A percentile compares a stretch with the other conserved stretches of the same genome.
These are phyloP conservation scores for Formicarius rufipectus DNA, from an alignment of 2,113 vertebrate species.

Conservation along the genomic window DNA sequence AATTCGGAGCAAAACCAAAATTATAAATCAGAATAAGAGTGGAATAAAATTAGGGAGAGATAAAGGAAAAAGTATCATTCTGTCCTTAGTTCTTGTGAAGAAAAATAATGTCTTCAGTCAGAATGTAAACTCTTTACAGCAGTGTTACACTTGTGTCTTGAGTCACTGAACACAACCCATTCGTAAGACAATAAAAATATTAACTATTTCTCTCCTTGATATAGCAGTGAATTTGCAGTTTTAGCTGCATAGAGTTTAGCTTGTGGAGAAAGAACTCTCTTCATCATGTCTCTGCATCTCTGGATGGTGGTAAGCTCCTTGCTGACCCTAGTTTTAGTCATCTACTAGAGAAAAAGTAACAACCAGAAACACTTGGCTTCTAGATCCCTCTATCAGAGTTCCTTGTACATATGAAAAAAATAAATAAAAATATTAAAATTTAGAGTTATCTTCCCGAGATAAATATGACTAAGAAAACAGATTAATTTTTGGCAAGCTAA, in stretches of 20 bases:
- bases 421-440: not conserved
- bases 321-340: not conserved
- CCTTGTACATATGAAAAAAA: not conserved
- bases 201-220: not conserved
- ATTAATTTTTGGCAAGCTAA: not conserved
- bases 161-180: not conserved
- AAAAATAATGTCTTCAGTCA: not conserved
- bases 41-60: not conserved
- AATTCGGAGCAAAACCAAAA: not conserved
- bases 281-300: not conserved
- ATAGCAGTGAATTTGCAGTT: not conserved
- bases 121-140: not conserved
- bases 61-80: not conserved
- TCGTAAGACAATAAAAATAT: not conserved
- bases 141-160: not conserved
- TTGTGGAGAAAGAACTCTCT: not conserved
- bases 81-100: not conserved
- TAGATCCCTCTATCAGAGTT: fast-evolving
- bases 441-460: not conserved
- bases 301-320: not conserved
- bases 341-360: not conserved
- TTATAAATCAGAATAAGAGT: not conserved
- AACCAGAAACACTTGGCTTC: not conserved
- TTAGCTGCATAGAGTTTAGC: not conserved
- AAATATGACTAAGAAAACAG: not conserved